phyloP scores from a whole-genome alignment of 1,140 invertebrate genomes.

The Danaus plexippus region DNA sequence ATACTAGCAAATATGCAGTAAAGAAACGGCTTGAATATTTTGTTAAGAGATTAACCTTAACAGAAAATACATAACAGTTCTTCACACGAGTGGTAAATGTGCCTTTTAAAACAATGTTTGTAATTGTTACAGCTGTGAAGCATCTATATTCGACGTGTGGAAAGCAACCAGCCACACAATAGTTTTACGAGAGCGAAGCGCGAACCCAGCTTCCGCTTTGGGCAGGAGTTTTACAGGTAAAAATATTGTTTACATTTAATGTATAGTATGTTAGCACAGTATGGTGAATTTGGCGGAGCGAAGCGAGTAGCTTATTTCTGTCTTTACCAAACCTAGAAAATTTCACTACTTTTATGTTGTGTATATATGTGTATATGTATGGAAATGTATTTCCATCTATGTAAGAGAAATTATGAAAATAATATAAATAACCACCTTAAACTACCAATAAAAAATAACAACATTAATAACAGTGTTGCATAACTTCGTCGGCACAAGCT shows the following conservation, averaged over 20 bases:
- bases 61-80: too few species aligned
- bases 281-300: too few species aligned
- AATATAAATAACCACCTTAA: not conserved
- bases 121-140: conserved; percentile 55
- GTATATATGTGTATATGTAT: too few species aligned
- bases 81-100: too few species aligned
- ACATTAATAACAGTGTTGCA: not conserved
- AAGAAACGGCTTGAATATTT: too few species aligned
- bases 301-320: too few species aligned
- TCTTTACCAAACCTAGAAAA: too few species aligned
- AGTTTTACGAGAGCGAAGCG: conserved; percentile 62
- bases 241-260: not conserved
- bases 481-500: not conserved
- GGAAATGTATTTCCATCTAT: too few species aligned
- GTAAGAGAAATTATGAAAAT: conserved; percentile 4
- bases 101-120: not conserved
- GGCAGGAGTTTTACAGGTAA: conserved; percentile 68
- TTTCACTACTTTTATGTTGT: too few species aligned
- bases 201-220: conserved; percentile 65
- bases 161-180: conserved; percentile 59
- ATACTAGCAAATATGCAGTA: too few species aligned
- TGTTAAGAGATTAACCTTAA: too few species aligned
- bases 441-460: not conserved
- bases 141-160: conserved; percentile 68
- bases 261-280: conserved; percentile 19